Base-by-base conservation (phyloP, 2,797 vertebrate species). In the Meda fulgida region DNA sequence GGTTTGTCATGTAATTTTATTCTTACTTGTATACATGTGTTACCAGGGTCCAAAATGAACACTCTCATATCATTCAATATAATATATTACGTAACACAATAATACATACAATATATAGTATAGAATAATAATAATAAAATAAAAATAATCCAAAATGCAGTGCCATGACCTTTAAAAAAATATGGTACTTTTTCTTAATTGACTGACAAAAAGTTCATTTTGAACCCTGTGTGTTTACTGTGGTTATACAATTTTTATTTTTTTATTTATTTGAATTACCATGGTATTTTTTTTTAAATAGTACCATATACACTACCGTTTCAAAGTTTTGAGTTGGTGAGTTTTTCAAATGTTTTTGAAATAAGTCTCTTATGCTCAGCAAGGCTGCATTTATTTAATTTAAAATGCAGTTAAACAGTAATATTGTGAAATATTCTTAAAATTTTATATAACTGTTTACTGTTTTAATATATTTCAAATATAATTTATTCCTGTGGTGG, bases 1-100 rank as follows among this genome's bases (percentile, higher is more conserved):
- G 98, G 98, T 99, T 94, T 89, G 94, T 93, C 72, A 38, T 34
- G 38, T 83, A 2, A 23, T 72, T 84, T 67, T 76, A 31, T 48
- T 18, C 46, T 48, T 63, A 34, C 18, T 14, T 63, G 6, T 63
- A 7, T 78, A 0, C 16, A 34, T 46, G 11, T 72, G 46, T 79
- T 66, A 31, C 9, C 9, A 7, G 7, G n/a, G n/a, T 26, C 13
- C 5, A 2, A 65, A 76, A 76, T 34, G 21, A 55, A 76, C 29
- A n/a, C 11, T 75, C 2, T 34, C 6, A n/a, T 36, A 55, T 76
- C 3, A 55, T 36, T 31, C 3, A 31, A 65, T 65, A 63, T 7
- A 16, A 63, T 63, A 65, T 18, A 65, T 65, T 65, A 29, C 2
- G 14, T 29, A 6, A 7, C 63, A 31, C 7, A 65, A 19, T 63